Evolutionary conservation across 2,113 vertebrate genomes (phyloP).

Genomic region (Steatornis caripensis): DNA sequence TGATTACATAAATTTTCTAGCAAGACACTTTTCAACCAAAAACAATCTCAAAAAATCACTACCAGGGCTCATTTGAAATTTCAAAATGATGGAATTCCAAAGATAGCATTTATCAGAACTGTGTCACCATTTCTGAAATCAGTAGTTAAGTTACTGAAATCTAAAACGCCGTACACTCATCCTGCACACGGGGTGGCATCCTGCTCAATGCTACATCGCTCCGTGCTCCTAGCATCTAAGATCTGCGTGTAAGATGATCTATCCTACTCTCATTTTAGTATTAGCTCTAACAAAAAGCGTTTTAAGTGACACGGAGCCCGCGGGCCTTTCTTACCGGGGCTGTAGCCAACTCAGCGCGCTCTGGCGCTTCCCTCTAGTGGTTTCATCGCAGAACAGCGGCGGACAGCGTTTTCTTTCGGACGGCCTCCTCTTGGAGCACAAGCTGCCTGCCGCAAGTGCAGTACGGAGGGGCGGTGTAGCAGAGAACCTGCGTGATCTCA

Average conservation of each 20-base stretch:
- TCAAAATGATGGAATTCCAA: background rate
- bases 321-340: rapidly evolving
- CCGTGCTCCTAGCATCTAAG: background rate
- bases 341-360: too few relatives aligned
- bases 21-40: background rate
- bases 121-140: background rate
- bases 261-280: background rate
- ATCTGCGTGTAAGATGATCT: background rate
- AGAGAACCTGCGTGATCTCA: background rate
- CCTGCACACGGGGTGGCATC: rapidly evolving
- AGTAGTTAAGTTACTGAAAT: background rate
- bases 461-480: rapidly evolving
- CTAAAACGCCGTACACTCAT: background rate
- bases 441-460: background rate
- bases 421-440: too few relatives aligned
- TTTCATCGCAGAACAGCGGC: background rate
- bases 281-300: background rate
- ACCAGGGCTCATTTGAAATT: background rate
- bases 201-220: rapidly evolving
- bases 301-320: background rate
- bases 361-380: constrained; percentile 29
- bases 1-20: background rate
- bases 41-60: background rate
- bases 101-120: background rate
- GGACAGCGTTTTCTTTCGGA: too few relatives aligned